Conservation (phyloP, 2,113 vertebrate species). For the Cheirogaleus medius region DNA sequence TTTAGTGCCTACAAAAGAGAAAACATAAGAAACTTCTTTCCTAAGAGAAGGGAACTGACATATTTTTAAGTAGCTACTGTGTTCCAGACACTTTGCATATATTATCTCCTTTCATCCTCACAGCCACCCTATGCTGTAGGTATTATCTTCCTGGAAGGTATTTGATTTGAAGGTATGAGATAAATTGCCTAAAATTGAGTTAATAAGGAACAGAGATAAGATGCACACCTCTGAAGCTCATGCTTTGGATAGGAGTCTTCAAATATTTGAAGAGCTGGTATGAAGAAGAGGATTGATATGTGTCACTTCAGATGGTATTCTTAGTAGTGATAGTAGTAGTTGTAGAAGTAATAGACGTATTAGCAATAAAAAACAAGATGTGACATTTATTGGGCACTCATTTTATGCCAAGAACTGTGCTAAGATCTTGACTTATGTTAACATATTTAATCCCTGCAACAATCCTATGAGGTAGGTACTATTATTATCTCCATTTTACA, state of each 20-base stretch:
- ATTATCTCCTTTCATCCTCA: not conserved
- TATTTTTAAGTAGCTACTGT: conserved; percentile 36
- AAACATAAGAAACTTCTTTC: not conserved
- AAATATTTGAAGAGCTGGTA: conserved; percentile 48
- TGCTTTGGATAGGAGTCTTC: not conserved
- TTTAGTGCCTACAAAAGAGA: conserved; percentile 17
- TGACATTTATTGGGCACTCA: not conserved
- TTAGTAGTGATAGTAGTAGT: not conserved
- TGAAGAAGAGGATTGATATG: not conserved
- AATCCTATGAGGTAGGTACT: not conserved
- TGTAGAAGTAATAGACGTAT: conserved; percentile 17
- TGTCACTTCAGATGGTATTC: not conserved
- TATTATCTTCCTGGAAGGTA: conserved; percentile 8
- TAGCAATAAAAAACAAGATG: not conserved
- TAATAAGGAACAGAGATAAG: conserved; percentile 15
- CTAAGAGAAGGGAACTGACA: not conserved
- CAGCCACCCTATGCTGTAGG: not conserved
- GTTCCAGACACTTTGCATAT: not conserved
- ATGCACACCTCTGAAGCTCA: not conserved
- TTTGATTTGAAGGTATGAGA: not conserved
- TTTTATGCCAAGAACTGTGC: not conserved
- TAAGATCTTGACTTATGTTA: conserved; percentile 6
- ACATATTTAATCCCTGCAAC: not conserved
- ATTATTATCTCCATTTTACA: conserved; percentile 26
- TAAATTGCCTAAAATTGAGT: not conserved